These are phyloP conservation scores for Perca schrenkii DNA, from an alignment of 2,113 vertebrate species.

Conservation along the genomic window DNA sequence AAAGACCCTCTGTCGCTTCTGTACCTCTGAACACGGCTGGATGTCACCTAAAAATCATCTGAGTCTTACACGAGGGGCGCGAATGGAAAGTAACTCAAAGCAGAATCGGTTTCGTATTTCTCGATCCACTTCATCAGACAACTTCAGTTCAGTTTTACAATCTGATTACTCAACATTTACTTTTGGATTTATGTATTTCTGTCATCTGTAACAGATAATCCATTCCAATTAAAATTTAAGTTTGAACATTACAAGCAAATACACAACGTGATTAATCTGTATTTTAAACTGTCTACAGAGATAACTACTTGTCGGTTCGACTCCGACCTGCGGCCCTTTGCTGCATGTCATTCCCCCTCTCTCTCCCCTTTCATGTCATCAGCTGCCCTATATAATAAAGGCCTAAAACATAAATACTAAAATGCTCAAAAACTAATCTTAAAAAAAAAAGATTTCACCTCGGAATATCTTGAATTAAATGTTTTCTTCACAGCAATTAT, in stretches of 20 bases:
- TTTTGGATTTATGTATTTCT: background rate
- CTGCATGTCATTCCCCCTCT: too few relatives aligned
- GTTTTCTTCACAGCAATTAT: background rate
- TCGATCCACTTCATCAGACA: background rate
- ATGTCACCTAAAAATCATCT: constrained; percentile 11
- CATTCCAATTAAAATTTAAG: background rate
- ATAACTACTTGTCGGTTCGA: background rate
- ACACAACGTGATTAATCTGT: background rate
- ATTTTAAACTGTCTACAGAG: background rate
- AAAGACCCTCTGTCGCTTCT: background rate
- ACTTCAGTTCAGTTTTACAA: background rate
- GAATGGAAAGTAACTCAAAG: background rate
- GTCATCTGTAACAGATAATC: background rate
- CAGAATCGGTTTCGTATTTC: background rate
- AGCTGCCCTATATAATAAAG: too few relatives aligned
- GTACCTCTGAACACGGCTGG: background rate
- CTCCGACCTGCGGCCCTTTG: too few relatives aligned
- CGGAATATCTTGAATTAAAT: background rate
- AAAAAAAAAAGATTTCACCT: background rate
- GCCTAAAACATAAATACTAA: too few relatives aligned
- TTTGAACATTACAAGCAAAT: background rate
- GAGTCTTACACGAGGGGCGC: constrained; percentile 1
- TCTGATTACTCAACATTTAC: background rate
- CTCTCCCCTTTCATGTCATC: too few relatives aligned
- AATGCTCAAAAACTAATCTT: too few relatives aligned